Percentiles rank a stretch among this genome's conserved stretches.
Conservation (phyloP, 2,113 vertebrate species). For the Mobula hypostoma region DNA sequence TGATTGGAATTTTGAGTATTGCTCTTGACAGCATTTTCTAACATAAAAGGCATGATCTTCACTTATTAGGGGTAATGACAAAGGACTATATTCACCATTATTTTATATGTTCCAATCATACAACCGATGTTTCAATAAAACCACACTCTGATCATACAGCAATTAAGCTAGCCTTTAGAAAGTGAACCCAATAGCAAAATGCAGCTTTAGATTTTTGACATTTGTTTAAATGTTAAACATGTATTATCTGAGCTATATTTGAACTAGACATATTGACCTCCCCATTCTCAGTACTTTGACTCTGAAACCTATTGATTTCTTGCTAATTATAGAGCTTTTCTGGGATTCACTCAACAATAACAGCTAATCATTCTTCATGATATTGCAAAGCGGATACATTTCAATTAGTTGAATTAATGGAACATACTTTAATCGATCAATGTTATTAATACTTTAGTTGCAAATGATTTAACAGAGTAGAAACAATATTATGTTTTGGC, state of each 20-base stretch:
- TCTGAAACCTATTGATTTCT: background rate
- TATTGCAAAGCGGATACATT: background rate
- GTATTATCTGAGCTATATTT: background rate
- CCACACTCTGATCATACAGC: background rate
- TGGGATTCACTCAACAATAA: background rate
- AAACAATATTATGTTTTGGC: background rate
- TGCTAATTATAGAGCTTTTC: background rate
- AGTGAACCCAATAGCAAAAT: background rate
- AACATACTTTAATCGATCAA: background rate
- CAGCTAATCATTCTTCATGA: background rate
- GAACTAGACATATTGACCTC: background rate
- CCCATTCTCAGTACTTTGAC: background rate
- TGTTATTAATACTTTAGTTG: background rate
- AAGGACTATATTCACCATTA: background rate
- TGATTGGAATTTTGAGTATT: background rate
- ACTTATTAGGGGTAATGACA: background rate
- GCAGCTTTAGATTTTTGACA: background rate
- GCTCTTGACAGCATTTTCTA: background rate
- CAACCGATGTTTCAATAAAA: background rate
- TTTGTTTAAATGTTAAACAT: background rate
- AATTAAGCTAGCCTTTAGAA: background rate
- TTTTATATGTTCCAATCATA: background rate
- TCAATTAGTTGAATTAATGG: conserved; percentile 6
- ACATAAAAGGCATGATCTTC: background rate
- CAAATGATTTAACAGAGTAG: background rate